Conservation (phyloP, 2,797 vertebrate genomes). For the Poecilia gillii region DNA sequence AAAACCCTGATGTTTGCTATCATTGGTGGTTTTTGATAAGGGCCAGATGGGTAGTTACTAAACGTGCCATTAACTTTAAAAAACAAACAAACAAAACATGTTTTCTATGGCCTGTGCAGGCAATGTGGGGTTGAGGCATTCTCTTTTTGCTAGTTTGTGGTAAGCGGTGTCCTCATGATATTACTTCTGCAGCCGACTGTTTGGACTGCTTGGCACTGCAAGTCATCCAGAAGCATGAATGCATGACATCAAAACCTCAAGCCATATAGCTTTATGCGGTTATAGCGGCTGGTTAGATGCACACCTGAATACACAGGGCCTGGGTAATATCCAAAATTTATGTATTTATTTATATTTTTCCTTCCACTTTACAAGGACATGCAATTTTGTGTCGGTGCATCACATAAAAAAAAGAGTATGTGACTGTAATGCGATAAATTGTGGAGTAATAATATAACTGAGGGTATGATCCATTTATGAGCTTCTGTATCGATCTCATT, state of each 20-base stretch:
- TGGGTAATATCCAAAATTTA: neutral
- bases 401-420: neutral
- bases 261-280: constrained; percentile 87
- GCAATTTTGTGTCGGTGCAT: neutral
- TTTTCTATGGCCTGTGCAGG: neutral
- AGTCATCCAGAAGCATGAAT: constrained; percentile 94
- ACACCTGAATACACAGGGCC: neutral
- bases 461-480: neutral
- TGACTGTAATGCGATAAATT: neutral
- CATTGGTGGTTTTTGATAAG: neutral
- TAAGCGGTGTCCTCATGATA: constrained; percentile 86
- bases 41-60: neutral
- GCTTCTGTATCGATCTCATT: neutral
- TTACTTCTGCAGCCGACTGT: constrained; percentile 93
- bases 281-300: neutral
- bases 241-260: constrained; percentile 97
- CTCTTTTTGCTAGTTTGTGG: constrained; percentile 25
- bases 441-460: neutral
- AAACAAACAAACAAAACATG: neutral
- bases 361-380: neutral
- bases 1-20: neutral
- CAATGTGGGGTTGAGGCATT: neutral
- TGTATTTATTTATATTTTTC: too few relatives aligned
- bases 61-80: neutral
- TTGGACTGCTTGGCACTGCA: constrained; percentile 89